Percentiles rank a stretch among this genome's conserved stretches.
These are phyloP conservation scores for Lagocephalus sceleratus DNA, from an alignment of 2,797 vertebrate species.

Conservation along the genomic window DNA sequence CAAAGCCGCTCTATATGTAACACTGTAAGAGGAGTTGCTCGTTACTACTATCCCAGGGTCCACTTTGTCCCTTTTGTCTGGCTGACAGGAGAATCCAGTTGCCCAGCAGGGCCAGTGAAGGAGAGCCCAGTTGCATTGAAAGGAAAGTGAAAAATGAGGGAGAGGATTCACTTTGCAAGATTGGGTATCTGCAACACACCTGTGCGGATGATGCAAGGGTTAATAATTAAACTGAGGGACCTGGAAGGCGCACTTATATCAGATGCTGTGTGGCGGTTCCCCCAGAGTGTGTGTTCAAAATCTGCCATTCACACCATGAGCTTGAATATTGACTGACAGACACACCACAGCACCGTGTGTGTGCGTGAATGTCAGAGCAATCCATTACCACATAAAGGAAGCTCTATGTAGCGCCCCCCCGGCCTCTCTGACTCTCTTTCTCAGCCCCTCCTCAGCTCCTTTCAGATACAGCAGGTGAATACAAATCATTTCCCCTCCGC, in stretches of 20 bases:
- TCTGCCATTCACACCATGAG: slow-evolving; percentile 31
- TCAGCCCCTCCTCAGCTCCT: slow-evolving; percentile 62
- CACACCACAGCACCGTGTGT: slow-evolving; percentile 40
- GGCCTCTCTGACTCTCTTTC: slow-evolving; percentile 20
- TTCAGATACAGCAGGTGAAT: slow-evolving; percentile 80
- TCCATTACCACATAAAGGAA: slow-evolving; percentile 72
- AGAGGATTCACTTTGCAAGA: slow-evolving; percentile 34
- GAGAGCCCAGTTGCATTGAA: slow-evolving; percentile 39
- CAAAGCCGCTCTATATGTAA: slow-evolving; percentile 57
- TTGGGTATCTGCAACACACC: slow-evolving; percentile 17
- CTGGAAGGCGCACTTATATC: slow-evolving; percentile 16
- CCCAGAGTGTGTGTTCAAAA: slow-evolving; percentile 41
- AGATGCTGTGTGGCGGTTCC: slow-evolving; percentile 26
- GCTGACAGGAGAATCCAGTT: slow-evolving; percentile 65
- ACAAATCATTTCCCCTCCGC: slow-evolving; percentile 77
- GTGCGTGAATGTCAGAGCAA: slow-evolving; percentile 68
- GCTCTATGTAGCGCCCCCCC: slow-evolving; percentile 52
- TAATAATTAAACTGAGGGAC: slow-evolving; percentile 1
- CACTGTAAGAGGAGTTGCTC: slow-evolving; percentile 75
- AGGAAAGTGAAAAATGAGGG: slow-evolving; percentile 23
- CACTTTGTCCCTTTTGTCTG: slow-evolving; percentile 74
- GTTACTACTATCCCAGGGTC: slow-evolving; percentile 64
- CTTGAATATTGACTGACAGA: slow-evolving; percentile 60
- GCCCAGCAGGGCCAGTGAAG: slow-evolving; percentile 55
- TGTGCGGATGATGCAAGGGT: slow-evolving; percentile 10